Evolutionary conservation across 1,140 invertebrate species (phyloP).

Genomic region (Melipona quadrifasciata): DNA sequence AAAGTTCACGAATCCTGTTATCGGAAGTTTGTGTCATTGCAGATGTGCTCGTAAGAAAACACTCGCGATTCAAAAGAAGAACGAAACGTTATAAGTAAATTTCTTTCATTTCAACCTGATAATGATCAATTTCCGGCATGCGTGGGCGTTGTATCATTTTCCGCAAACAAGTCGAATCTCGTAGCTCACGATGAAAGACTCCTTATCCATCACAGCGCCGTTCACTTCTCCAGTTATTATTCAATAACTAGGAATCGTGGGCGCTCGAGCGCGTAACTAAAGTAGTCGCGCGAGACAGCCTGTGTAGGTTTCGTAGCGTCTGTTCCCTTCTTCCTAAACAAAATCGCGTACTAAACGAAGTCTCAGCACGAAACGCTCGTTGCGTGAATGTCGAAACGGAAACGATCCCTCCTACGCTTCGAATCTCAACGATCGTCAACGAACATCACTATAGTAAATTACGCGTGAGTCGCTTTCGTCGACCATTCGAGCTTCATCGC

Average conservation of each 20-base stretch:
- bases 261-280: conserved; percentile 31
- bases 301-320: conserved; percentile 45
- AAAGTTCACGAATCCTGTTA: background rate
- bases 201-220: background rate
- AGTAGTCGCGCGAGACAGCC: conserved; percentile 22
- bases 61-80: background rate
- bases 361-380: conserved; percentile 8
- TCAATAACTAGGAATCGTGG: conserved; percentile 47
- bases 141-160: background rate
- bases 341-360: conserved; percentile 26
- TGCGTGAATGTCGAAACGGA: conserved; percentile 38
- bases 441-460: background rate
- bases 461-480: background rate
- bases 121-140: background rate
- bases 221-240: conserved; percentile 46
- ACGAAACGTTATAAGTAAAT: background rate
- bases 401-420: conserved; percentile 3
- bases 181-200: background rate
- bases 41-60: background rate
- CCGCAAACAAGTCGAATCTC: background rate
- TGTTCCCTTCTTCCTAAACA: conserved; percentile 52
- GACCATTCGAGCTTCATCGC: background rate
- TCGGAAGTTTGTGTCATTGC: no score
- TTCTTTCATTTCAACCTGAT: background rate
- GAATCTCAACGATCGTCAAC: background rate